Percentiles rank a stretch among this genome's conserved stretches.
Evolutionary conservation across 2,113 vertebrate species (phyloP).

Genomic region (Laticauda colubrina): DNA sequence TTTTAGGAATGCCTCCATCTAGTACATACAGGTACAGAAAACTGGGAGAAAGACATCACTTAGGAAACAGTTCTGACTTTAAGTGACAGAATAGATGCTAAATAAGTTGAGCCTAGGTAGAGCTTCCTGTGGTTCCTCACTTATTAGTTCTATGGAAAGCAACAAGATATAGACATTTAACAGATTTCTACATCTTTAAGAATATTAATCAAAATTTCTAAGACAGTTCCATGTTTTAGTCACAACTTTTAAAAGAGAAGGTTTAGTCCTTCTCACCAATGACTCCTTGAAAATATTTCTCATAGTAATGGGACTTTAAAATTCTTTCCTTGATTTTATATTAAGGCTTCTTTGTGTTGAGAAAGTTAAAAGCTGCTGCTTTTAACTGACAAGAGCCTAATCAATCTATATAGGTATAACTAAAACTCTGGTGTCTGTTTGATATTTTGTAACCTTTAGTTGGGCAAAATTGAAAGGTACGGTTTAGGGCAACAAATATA

Average conservation of each 20-base stretch:
- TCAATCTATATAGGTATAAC: neutral
- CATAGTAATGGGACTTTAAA: neutral
- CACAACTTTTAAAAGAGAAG: neutral
- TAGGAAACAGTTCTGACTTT: slow-evolving; percentile 16
- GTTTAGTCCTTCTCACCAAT: neutral
- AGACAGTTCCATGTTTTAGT: neutral
- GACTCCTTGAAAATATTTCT: neutral
- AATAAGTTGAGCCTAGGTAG: slow-evolving; percentile 1
- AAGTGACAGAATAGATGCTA: slow-evolving; percentile 12
- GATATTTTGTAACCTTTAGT: neutral
- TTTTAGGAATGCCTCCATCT: neutral
- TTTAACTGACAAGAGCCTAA: neutral
- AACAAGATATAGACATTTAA: slow-evolving; percentile 6
- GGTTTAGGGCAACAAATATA: neutral
- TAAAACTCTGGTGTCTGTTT: neutral
- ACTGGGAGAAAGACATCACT: slow-evolving; percentile 17
- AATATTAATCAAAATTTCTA: neutral
- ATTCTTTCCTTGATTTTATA: neutral
- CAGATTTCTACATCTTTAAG: neutral
- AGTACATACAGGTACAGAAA: neutral
- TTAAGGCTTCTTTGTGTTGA: neutral
- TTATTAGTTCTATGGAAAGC: slow-evolving; percentile 10
- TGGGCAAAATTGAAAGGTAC: neutral
- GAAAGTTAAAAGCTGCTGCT: neutral
- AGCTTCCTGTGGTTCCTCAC: neutral